These are phyloP conservation scores for Mustela nigripes DNA, from an alignment of 2,113 vertebrate genomes.

Conservation along the genomic window DNA sequence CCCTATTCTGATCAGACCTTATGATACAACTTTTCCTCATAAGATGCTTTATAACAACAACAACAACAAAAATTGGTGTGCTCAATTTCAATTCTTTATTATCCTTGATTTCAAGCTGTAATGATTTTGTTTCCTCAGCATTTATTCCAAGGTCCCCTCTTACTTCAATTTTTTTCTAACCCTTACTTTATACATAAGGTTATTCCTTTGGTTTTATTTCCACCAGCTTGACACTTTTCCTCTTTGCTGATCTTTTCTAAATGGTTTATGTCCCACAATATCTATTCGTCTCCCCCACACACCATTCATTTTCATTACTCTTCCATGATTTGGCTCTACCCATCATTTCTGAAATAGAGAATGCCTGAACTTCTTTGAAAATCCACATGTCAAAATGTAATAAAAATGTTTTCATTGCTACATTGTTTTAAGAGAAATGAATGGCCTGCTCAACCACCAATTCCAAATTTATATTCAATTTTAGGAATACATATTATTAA, in stretches of 20 bases:
- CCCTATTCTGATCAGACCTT: neutral
- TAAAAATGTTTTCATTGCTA: constrained; percentile 78
- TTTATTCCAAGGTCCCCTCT: constrained; percentile 1
- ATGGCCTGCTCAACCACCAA: constrained; percentile 67
- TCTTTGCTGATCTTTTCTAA: constrained; percentile 79
- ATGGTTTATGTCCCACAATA: constrained; percentile 77
- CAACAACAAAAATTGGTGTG: constrained; percentile 65
- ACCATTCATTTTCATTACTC: constrained; percentile 81
- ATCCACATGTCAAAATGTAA: constrained; percentile 83
- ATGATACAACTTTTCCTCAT: neutral
- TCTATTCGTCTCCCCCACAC: constrained; percentile 70
- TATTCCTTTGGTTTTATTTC: constrained; percentile 79
- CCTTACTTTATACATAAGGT: constrained; percentile 78
- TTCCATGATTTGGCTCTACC: constrained; percentile 68
- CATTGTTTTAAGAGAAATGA: constrained; percentile 80
- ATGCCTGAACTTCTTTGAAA: constrained; percentile 76
- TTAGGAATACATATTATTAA: constrained; percentile 85
- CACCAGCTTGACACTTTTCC: constrained; percentile 73
- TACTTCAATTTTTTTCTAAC: constrained; percentile 76
- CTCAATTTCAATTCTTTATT: constrained; percentile 78
- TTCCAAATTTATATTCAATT: constrained; percentile 83
- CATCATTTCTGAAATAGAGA: constrained; percentile 77
- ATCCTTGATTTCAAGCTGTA: constrained; percentile 82
- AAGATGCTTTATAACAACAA: constrained; percentile 65
- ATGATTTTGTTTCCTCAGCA: constrained; percentile 72